Evolutionary conservation across 2,888 invertebrate species (phyloP).

Genomic region (Watsonalla binaria): DNA sequence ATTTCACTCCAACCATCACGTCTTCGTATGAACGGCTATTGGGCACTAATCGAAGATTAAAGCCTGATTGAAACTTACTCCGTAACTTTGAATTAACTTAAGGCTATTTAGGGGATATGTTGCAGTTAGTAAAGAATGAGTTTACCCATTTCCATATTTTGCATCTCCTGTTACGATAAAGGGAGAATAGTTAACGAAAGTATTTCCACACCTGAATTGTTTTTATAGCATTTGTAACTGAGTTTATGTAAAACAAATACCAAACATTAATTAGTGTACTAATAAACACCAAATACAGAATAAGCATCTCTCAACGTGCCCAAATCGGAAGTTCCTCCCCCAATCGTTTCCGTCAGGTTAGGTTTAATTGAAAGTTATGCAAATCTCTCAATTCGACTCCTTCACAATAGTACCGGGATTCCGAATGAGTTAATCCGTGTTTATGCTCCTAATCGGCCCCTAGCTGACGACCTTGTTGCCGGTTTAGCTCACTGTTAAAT

Average conservation of each 20-base stretch:
- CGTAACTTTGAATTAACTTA: slow-evolving; percentile 3
- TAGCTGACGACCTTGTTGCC: slow-evolving; percentile 70
- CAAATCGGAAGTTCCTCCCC: slow-evolving; percentile 58
- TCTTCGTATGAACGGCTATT: slow-evolving; percentile 44
- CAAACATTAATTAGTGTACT: not conserved
- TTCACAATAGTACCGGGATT: slow-evolving; percentile 76
- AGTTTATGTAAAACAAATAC: not conserved
- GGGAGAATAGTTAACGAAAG: too few species aligned
- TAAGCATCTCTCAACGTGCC: slow-evolving; percentile 30
- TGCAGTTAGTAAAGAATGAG: too few species aligned
- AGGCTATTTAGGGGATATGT: too few species aligned
- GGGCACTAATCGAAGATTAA: slow-evolving; percentile 53
- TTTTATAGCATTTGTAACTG: too few species aligned
- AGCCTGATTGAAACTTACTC: slow-evolving; percentile 44
- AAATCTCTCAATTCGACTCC: slow-evolving; percentile 76
- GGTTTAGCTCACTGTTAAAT: slow-evolving; percentile 70
- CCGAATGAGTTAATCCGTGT: slow-evolving; percentile 78
- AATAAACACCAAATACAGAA: slow-evolving; percentile 6
- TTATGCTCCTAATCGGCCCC: slow-evolving; percentile 77
- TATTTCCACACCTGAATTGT: too few species aligned
- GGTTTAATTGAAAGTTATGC: slow-evolving; percentile 78
- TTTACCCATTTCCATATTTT: too few species aligned
- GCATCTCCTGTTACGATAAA: too few species aligned
- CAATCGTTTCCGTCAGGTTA: slow-evolving; percentile 73
- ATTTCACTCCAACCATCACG: slow-evolving; percentile 50